phyloP scores from a whole-genome alignment of 1,140 invertebrate genomes.

The Zaprionus capensis region DNA sequence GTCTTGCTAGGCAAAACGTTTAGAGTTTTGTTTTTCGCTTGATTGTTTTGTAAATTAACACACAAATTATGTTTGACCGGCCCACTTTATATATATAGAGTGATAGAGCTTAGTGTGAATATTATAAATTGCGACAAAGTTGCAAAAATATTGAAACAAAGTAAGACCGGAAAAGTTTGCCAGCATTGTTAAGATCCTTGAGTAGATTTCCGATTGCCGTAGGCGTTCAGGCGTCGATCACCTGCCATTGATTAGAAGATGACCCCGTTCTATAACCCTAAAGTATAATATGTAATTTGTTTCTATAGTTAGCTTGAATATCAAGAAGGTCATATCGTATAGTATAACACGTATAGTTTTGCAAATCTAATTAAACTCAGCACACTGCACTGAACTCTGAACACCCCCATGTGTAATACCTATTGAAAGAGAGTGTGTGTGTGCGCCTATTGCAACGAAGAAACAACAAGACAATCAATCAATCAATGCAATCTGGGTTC shows the following conservation, averaged over 20 bases:
- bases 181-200: neutral
- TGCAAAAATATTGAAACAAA: neutral
- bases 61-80: neutral
- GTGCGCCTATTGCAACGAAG: neutral
- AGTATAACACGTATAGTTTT: neutral
- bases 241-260: constrained; percentile 16
- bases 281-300: constrained; percentile 1
- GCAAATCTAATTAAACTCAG: constrained; percentile 21
- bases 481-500: constrained; percentile 50
- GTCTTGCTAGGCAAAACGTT: neutral
- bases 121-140: neutral
- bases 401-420: constrained; percentile 29
- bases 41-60: constrained; percentile 1
- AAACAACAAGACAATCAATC: constrained; percentile 50
- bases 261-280: constrained; percentile 16
- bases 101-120: neutral
- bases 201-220: constrained; percentile 15
- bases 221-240: constrained; percentile 12
- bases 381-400: constrained; percentile 35
- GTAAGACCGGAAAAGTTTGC: neutral
- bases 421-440: neutral
- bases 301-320: constrained; percentile 10
- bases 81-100: neutral
- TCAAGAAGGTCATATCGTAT: neutral
- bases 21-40: neutral